A percentile compares a stretch with the other conserved stretches of the same genome.
Evolutionary conservation across 1,140 invertebrate species (phyloP).

Genomic region (Oppia nitens): DNA sequence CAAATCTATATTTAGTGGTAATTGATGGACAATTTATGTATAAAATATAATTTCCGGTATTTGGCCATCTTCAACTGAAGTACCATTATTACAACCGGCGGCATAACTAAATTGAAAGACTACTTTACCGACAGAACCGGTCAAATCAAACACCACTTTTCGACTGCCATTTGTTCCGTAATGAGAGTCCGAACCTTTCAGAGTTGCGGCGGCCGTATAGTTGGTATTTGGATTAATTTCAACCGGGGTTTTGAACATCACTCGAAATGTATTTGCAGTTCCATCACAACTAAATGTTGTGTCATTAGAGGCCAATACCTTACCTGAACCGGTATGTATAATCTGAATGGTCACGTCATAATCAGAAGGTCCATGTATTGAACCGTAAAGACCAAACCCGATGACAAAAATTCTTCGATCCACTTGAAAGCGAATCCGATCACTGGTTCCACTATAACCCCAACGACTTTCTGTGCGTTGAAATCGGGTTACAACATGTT

Average conservation of each 20-base stretch:
- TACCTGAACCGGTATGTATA: conserved; percentile 53
- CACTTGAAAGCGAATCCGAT: conserved; percentile 66
- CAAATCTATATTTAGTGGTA: too few relatives aligned
- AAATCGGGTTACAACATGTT: conserved; percentile 61
- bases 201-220: conserved; percentile 63
- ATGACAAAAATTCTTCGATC: conserved; percentile 66
- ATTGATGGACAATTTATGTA: conserved; percentile 26
- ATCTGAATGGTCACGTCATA: conserved; percentile 63
- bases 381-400: conserved; percentile 74
- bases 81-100: conserved; percentile 74
- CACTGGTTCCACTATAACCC: conserved; percentile 72
- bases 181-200: conserved; percentile 73
- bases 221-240: conserved; percentile 60
- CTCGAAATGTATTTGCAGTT: conserved; percentile 56
- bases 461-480: conserved; percentile 60
- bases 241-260: conserved; percentile 76
- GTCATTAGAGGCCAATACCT: conserved; percentile 56
- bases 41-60: conserved; percentile 77
- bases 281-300: conserved; percentile 64
- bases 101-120: conserved; percentile 72
- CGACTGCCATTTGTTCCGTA: conserved; percentile 67
- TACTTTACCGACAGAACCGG: conserved; percentile 46
- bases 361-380: conserved; percentile 60
- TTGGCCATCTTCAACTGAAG: conserved; percentile 74
- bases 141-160: conserved; percentile 54